A percentile compares a stretch with the other conserved stretches of the same genome.
Conservation (phyloP, 2,113 vertebrate genomes). For the Arvicanthis niloticus region DNA sequence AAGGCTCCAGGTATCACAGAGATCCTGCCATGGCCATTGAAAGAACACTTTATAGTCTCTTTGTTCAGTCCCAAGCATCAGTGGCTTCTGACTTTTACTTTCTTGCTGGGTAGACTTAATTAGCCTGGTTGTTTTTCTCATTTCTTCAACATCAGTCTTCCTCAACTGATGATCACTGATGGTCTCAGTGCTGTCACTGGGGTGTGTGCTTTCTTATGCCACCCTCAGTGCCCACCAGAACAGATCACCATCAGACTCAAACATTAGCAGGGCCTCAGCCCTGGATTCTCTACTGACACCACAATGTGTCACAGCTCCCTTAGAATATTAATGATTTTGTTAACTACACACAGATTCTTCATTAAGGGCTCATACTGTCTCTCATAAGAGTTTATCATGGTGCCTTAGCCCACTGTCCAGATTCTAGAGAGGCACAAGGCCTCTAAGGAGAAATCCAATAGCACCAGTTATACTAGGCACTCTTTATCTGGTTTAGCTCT, state of each 20-base stretch:
- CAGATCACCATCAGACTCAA: not conserved
- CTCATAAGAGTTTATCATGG: not conserved
- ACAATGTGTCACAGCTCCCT: not conserved
- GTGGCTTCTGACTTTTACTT: not conserved
- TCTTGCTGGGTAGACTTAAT: no score
- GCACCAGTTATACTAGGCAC: not conserved
- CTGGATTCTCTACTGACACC: not conserved
- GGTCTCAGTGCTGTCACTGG: not conserved
- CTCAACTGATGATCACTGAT: not conserved
- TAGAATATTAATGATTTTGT: not conserved
- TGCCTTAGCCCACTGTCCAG: not conserved
- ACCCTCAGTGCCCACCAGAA: not conserved
- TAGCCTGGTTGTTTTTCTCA: not conserved
- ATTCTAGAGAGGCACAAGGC: not conserved
- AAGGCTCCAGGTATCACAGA: not conserved
- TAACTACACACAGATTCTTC: not conserved
- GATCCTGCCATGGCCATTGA: not conserved
- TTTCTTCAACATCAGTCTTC: not conserved
- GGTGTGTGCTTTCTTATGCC: not conserved
- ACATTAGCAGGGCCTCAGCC: not conserved
- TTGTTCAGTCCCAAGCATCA: not conserved
- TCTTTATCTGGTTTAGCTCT: not conserved
- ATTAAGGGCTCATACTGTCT: not conserved
- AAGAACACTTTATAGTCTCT: not conserved
- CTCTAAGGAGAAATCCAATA: not conserved